Evolutionary conservation across 2,797 vertebrate genomes (phyloP).

Genomic region (Hemibagrus guttatus): DNA sequence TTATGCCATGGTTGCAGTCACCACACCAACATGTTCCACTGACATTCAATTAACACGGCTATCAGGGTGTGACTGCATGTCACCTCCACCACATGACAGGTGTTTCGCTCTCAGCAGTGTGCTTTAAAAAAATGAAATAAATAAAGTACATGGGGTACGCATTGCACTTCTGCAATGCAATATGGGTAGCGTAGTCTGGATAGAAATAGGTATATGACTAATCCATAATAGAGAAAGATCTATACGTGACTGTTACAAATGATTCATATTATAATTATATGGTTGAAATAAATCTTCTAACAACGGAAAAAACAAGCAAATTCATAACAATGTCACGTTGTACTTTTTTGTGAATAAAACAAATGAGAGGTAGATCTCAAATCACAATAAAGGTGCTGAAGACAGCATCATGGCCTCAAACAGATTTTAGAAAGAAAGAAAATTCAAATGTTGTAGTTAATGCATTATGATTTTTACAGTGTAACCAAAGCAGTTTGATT

Average conservation of each 20-base stretch:
- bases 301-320: too few relatives aligned
- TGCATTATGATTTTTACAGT: background rate
- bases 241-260: background rate
- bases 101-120: constrained; percentile 44
- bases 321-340: background rate
- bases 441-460: background rate
- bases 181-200: constrained; percentile 39
- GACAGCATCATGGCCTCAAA: background rate
- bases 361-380: background rate
- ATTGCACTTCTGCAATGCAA: background rate
- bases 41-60: constrained; percentile 56
- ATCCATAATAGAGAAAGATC: background rate
- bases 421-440: background rate
- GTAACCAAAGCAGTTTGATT: background rate
- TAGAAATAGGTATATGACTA: background rate
- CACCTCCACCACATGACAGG: constrained; percentile 33
- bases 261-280: background rate
- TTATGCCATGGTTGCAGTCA: constrained; percentile 22
- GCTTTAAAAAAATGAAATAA: constrained; percentile 17
- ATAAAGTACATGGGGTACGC: background rate
- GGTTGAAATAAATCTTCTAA: background rate
- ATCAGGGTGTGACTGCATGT: constrained; percentile 51
- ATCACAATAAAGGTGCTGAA: background rate
- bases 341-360: background rate
- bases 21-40: constrained; percentile 33